Percentiles rank a stretch among this genome's conserved stretches.
These are phyloP conservation scores for Amblyjoppa fuscipennis DNA, from an alignment of 2,888 invertebrate species.

Conservation along the genomic window DNA sequence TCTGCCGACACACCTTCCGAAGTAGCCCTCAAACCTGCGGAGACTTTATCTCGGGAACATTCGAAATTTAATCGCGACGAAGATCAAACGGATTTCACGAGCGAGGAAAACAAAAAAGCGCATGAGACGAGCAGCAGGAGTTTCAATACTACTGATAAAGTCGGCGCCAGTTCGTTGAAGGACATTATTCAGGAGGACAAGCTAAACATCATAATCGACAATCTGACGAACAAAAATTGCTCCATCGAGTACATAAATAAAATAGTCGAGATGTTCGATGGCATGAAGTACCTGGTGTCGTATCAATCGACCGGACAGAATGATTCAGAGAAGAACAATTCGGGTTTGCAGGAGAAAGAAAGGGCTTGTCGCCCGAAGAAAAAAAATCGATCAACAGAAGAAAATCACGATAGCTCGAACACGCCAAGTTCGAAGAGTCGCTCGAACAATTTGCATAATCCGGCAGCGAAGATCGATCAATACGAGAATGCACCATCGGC, in stretches of 20 bases:
- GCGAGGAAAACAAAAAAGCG: constrained; percentile 19
- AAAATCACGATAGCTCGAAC: neutral
- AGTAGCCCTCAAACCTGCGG: neutral
- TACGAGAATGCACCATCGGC: neutral
- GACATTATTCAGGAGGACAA: constrained; percentile 76
- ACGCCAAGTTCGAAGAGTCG: constrained; percentile 11
- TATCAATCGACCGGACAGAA: constrained; percentile 59
- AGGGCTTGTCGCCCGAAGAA: neutral
- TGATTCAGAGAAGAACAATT: constrained; percentile 18
- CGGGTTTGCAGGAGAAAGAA: constrained; percentile 1
- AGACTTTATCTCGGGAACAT: neutral
- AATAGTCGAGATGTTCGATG: constrained; percentile 76
- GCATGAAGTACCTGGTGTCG: constrained; percentile 74
- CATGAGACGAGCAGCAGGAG: constrained; percentile 11
- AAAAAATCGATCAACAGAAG: constrained; percentile 1
- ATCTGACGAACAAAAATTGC: constrained; percentile 75
- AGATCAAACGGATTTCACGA: neutral
- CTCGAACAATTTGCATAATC: neutral
- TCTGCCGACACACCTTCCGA: neutral
- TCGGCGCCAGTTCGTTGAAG: constrained; percentile 58
- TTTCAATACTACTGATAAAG: constrained; percentile 2
- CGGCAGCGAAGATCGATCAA: neutral
- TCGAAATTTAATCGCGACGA: neutral
- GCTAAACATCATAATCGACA: constrained; percentile 74
- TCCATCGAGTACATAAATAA: constrained; percentile 76